These are phyloP conservation scores for Gallinago jamesoni DNA, from an alignment of 2,113 vertebrate genomes.

Conservation along the genomic window DNA sequence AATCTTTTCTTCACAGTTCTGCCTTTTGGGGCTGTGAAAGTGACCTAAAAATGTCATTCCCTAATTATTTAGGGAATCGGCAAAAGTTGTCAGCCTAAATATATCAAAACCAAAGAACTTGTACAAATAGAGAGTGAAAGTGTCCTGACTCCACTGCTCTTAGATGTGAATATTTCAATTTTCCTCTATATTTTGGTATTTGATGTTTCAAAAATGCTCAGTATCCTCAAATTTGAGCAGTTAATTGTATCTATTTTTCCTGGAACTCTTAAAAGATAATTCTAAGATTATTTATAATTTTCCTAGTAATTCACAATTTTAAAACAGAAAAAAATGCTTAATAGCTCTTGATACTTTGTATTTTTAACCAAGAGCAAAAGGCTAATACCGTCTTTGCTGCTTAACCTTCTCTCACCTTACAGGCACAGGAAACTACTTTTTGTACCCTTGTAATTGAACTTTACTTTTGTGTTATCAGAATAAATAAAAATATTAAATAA, in stretches of 20 bases:
- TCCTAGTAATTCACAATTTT: not conserved
- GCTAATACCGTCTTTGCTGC: not conserved
- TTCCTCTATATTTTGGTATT: not conserved
- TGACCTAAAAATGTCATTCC: constrained; percentile 20
- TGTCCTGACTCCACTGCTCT: not conserved
- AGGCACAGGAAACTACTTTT: not conserved
- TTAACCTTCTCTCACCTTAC: not conserved
- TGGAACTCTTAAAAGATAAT: not conserved
- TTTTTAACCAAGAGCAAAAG: not conserved
- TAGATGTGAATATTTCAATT: not conserved
- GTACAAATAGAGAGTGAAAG: not conserved
- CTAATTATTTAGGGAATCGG: not conserved
- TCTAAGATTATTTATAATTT: not conserved
- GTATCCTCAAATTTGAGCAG: not conserved
- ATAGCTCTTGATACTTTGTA: not conserved
- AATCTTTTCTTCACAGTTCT: not conserved
- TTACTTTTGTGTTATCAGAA: not conserved
- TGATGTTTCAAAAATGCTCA: not conserved
- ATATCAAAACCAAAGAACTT: not conserved
- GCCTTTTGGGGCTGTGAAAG: not conserved
- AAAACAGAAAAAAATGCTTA: not conserved
- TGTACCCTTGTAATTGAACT: not conserved
- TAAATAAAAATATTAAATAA: not conserved
- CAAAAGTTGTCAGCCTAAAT: constrained; percentile 18
- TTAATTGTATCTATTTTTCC: not conserved